phyloP scores from a whole-genome alignment of 1,140 invertebrate species.

The Diorhabda sublineata region DNA sequence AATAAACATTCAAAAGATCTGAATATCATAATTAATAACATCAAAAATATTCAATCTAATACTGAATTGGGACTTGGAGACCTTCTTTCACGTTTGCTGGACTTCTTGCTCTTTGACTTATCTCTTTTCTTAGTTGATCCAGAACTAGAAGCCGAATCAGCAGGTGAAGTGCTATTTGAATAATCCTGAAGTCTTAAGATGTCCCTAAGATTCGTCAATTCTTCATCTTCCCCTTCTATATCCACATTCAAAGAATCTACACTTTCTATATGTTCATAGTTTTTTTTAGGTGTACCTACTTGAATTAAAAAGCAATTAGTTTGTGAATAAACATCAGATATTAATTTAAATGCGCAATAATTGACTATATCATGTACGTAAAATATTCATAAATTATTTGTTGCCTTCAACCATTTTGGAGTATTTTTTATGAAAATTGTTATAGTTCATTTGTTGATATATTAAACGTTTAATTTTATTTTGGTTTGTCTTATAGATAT shows the following conservation, averaged over 20 bases:
- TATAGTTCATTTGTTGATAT: too few species aligned
- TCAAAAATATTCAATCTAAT: constrained; percentile 1
- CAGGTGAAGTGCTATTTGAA: constrained; percentile 37
- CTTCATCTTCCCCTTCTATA: constrained; percentile 40
- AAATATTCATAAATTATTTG: too few species aligned
- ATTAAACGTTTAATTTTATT: too few species aligned
- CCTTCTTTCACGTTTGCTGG: constrained; percentile 32
- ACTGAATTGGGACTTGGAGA: constrained; percentile 33
- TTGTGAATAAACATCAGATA: too few species aligned
- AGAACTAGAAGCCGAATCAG: constrained; percentile 33
- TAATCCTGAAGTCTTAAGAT: constrained; percentile 37
- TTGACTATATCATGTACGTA: too few species aligned
- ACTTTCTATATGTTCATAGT: constrained; percentile 27
- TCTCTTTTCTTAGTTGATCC: constrained; percentile 35
- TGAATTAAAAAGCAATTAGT: too few species aligned
- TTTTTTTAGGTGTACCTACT: constrained; percentile 37
- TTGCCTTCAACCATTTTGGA: too few species aligned
- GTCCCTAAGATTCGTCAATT: constrained; percentile 36
- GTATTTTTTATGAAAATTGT: too few species aligned
- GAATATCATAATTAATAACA: neutral
- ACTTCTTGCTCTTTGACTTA: constrained; percentile 37
- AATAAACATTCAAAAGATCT: neutral
- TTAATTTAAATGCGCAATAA: too few species aligned
- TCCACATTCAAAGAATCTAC: constrained; percentile 35
- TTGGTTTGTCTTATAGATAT: too few species aligned